phyloP scores from a whole-genome alignment of 2,797 vertebrate genomes.

The Poeciliopsis gracilis region DNA sequence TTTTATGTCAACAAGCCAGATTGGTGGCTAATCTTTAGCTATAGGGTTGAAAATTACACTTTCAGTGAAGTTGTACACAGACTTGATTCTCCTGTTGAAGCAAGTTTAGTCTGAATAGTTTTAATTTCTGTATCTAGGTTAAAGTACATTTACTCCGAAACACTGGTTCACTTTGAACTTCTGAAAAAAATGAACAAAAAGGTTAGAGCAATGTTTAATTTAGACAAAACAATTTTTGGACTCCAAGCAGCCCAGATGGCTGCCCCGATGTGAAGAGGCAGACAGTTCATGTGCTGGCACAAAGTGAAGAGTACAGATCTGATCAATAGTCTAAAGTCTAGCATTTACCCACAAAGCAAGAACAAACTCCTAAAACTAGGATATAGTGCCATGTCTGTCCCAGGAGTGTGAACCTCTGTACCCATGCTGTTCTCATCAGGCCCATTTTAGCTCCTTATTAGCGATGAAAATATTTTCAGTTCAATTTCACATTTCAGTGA shows the following conservation, averaged over 20 bases:
- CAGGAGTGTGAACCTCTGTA: constrained; percentile 15
- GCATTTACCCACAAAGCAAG: constrained; percentile 59
- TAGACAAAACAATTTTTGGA: constrained; percentile 6
- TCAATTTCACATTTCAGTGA: neutral
- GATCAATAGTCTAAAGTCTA: constrained; percentile 81
- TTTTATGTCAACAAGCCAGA: neutral
- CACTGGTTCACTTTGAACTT: neutral
- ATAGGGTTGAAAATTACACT: neutral
- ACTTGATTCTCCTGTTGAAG: neutral
- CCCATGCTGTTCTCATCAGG: constrained; percentile 15
- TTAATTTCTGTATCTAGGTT: neutral
- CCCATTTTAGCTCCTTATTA: neutral
- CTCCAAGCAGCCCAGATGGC: neutral
- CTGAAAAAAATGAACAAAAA: neutral
- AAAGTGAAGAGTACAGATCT: constrained; percentile 55
- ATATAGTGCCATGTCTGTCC: constrained; percentile 54
- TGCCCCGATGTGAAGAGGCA: constrained; percentile 26
- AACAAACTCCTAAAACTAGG: constrained; percentile 58
- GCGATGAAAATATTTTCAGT: neutral
- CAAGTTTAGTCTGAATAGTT: neutral
- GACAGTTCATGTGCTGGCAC: constrained; percentile 57
- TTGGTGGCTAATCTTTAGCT: neutral
- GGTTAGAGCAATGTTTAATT: constrained; percentile 9
- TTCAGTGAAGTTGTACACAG: neutral
- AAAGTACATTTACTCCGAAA: neutral